A percentile compares a stretch with the other conserved stretches of the same genome.
These are phyloP conservation scores for Lysiphlebus fabarum DNA, from an alignment of 1,140 invertebrate genomes.

Conservation along the genomic window DNA sequence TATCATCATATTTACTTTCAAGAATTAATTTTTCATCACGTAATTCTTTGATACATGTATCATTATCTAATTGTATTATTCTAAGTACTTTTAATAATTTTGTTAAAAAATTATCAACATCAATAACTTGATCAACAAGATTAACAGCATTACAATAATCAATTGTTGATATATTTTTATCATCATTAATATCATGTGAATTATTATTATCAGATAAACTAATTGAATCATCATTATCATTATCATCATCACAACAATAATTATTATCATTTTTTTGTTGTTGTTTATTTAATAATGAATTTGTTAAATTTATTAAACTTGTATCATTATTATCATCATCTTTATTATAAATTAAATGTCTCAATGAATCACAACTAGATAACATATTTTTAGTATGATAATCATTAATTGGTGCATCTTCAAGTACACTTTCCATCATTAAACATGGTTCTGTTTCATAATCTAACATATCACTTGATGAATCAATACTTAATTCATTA, in stretches of 20 bases:
- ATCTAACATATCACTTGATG: constrained; percentile 68
- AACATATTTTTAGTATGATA: constrained; percentile 69
- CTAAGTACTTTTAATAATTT: constrained; percentile 71
- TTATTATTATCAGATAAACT: constrained; percentile 48
- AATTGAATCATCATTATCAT: constrained; percentile 50
- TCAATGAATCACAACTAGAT: constrained; percentile 57
- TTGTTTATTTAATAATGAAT: constrained; percentile 49
- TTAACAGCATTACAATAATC: constrained; percentile 49
- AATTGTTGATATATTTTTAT: constrained; percentile 39
- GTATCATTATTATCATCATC: constrained; percentile 42
- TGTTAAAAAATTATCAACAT: constrained; percentile 71
- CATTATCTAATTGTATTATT: constrained; percentile 68
- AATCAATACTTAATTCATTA: constrained; percentile 50
- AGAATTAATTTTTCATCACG: constrained; percentile 55
- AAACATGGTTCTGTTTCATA: constrained; percentile 76
- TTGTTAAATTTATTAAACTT: constrained; percentile 49
- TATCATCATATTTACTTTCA: background rate
- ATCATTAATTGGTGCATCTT: constrained; percentile 64
- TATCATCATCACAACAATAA: constrained; percentile 50
- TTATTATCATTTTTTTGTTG: constrained; percentile 43
- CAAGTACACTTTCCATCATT: constrained; percentile 71
- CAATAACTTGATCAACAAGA: constrained; percentile 71
- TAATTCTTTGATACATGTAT: constrained; percentile 63
- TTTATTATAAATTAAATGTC: constrained; percentile 44
- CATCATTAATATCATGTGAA: constrained; percentile 39